Evolutionary conservation across 2,888 invertebrate genomes (phyloP).

Genomic region (Nomada fucata): DNA sequence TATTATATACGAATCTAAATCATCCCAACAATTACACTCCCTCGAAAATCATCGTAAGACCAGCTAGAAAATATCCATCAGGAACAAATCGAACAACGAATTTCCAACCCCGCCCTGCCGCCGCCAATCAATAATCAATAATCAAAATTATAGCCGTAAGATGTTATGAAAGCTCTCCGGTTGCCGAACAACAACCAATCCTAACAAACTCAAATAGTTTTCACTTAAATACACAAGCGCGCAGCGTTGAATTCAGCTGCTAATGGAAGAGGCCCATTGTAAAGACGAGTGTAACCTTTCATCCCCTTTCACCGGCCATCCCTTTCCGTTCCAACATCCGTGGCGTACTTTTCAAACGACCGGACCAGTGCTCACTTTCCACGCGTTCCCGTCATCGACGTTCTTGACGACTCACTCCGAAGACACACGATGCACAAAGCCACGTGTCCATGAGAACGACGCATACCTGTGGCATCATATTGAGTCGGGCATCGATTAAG

Average conservation of each 20-base stretch:
- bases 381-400: slow-evolving; percentile 35
- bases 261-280: background rate
- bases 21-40: no score
- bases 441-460: slow-evolving; percentile 16
- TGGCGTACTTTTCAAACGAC: background rate
- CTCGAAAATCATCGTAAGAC: no score
- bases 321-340: background rate
- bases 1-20: no score
- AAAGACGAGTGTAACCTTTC: background rate
- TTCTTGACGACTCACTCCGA: slow-evolving; percentile 46
- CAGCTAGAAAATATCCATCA: no score
- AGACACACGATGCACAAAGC: slow-evolving; percentile 41
- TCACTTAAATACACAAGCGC: background rate
- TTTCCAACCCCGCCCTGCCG: no score
- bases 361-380: slow-evolving; percentile 6
- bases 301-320: background rate
- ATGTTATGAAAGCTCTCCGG: no score
- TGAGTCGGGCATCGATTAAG: slow-evolving; percentile 55
- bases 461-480: slow-evolving; percentile 38
- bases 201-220: background rate
- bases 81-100: no score
- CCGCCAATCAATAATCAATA: no score
- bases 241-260: background rate
- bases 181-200: background rate
- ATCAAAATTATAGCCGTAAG: no score